These are phyloP conservation scores for Eupeodes corollae DNA, from an alignment of 1,140 invertebrate genomes.

Conservation along the genomic window DNA sequence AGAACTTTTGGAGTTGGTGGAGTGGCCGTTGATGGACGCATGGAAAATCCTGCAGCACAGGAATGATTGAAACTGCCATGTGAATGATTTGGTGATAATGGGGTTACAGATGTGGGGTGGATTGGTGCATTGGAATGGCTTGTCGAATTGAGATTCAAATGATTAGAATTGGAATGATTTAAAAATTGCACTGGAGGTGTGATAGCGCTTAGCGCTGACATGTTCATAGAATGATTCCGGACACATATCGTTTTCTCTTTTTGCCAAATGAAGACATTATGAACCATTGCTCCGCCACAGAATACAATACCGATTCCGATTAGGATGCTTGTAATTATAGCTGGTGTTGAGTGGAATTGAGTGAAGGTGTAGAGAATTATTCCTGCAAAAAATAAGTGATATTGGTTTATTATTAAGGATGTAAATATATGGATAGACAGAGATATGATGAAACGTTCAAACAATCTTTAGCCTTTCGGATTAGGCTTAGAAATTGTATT, in stretches of 20 bases:
- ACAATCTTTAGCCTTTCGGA: conserved; percentile 16
- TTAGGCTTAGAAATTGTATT: too few relatives aligned
- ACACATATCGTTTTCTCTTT: conserved; percentile 59
- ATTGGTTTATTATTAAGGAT: background rate
- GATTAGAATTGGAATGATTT: conserved; percentile 2
- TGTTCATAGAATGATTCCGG: conserved; percentile 35
- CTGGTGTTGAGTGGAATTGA: conserved; percentile 82
- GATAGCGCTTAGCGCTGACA: conserved; percentile 22
- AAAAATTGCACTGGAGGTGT: conserved; percentile 14
- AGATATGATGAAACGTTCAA: conserved; percentile 2
- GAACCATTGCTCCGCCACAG: conserved; percentile 84
- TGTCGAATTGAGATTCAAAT: conserved; percentile 2
- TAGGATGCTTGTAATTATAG: conserved; percentile 77
- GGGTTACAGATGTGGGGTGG: conserved; percentile 30
- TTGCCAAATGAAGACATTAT: conserved; percentile 90
- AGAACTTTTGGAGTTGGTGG: conserved; percentile 36
- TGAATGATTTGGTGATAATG: conserved; percentile 34
- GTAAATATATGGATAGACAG: too few relatives aligned
- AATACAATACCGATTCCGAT: conserved; percentile 83
- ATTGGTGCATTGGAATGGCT: conserved; percentile 1
- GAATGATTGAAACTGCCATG: conserved; percentile 35
- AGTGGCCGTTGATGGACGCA: conserved; percentile 41
- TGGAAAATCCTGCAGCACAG: conserved; percentile 16
- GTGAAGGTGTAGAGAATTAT: conserved; percentile 87
- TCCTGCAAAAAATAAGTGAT: conserved; percentile 47